Evolutionary conservation across 1,140 invertebrate genomes (phyloP), one percentile per base, ranked within the genome.

Genomic region (Tenebrio molitor): DNA sequence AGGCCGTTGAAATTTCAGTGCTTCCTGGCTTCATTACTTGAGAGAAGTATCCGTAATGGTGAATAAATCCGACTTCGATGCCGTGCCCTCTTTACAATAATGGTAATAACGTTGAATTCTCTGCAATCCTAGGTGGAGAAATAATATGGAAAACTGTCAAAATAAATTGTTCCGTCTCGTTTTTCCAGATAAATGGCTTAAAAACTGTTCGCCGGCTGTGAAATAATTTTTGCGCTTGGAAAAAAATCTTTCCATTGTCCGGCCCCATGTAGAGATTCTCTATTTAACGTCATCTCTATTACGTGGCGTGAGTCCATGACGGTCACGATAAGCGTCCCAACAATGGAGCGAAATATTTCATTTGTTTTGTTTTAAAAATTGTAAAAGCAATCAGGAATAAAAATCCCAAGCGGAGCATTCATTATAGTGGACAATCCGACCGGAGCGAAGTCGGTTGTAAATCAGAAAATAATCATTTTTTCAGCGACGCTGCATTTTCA

Each of bases 301-400:
- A 65, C 64, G 19, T 15, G 8, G 36, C 42, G 36, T 41, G 64
- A 66, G 17, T 66, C 42, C 64, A 66, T 66, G 64, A 66, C 64
- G 44, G 64, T 42, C 36, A 44, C 64, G 64, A 66, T 66, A 65
- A 65, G 63, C 63, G 63, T 12, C 41, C 34, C 10, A 66, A 66
- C 64, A 66, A 66, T 66, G 42, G 23, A 21, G 14, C 16, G 17
- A 44, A 66, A 66, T 66, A 66, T 66, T 66, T 66, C 64, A 66
- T 66, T 65, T 42, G 34, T 44, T 66, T 29, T 66, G 36, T 66
- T 66, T 42, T 44, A 42, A 58, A 58, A 58, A 29, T 58, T 58
- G 50, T 29, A 25, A 41, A 42, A 42, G 36, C 19, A 42, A 41
- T 58, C 23, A 25, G 21, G 64, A 42, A 66, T 23, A 65, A 65